Conservation (phyloP, 2,888 invertebrate species). For the Xanthostigma xanthostigma region DNA sequence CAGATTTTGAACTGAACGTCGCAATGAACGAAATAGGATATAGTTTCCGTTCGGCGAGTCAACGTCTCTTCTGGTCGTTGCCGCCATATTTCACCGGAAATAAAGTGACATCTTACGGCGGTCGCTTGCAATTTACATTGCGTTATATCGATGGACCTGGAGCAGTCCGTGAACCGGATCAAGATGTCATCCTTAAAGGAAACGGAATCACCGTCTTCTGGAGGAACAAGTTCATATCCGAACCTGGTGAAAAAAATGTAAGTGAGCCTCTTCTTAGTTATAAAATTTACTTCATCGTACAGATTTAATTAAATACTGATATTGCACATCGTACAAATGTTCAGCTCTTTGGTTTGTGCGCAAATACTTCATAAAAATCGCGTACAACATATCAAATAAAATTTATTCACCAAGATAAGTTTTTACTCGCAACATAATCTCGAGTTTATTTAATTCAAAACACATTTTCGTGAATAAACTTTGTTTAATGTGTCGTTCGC, state of each 20-base stretch:
- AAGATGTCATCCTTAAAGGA: slow-evolving; percentile 70
- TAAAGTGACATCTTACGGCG: slow-evolving; percentile 77
- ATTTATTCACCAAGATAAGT: too few species aligned
- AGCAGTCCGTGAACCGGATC: slow-evolving; percentile 43
- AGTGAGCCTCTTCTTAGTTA: slow-evolving; percentile 16
- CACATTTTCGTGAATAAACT: too few species aligned
- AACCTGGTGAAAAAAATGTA: slow-evolving; percentile 44
- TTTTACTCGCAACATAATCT: too few species aligned
- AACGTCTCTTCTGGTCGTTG: slow-evolving; percentile 59
- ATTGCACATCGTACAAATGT: too few species aligned
- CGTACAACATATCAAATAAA: too few species aligned
- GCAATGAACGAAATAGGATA: slow-evolving; percentile 47
- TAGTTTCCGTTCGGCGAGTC: slow-evolving; percentile 29
- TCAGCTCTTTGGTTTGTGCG: too few species aligned
- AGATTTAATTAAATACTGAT: too few species aligned
- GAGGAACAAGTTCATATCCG: slow-evolving; percentile 32
- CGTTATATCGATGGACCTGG: slow-evolving; percentile 43
- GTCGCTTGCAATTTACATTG: slow-evolving; percentile 59
- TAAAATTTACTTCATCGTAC: too few species aligned
- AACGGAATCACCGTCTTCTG: slow-evolving; percentile 63
- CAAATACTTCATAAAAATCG: too few species aligned
- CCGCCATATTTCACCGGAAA: slow-evolving; percentile 55
- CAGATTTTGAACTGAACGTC: slow-evolving; percentile 36
- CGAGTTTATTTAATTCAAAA: too few species aligned
- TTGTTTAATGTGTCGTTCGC: too few species aligned